Evolutionary conservation across 2,888 invertebrate genomes (phyloP).

Genomic region (Leucoma salicis): DNA sequence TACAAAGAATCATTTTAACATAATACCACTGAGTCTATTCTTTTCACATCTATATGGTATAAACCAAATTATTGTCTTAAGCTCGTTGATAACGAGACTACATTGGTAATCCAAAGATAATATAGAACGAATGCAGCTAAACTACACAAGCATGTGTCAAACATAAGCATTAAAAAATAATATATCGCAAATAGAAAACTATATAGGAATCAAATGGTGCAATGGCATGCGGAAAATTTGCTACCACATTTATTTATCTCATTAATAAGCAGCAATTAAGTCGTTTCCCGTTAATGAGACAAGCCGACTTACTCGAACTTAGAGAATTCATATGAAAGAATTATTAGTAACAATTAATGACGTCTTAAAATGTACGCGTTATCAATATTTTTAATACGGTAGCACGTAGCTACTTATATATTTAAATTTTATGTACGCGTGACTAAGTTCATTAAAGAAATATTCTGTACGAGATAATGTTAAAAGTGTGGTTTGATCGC

Average conservation of each 20-base stretch:
- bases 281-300: conserved; percentile 60
- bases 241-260: conserved; percentile 55
- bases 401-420: conserved; percentile 75
- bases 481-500: conserved; percentile 27
- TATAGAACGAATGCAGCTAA: conserved; percentile 16
- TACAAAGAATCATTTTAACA: conserved; percentile 70
- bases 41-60: conserved; percentile 48
- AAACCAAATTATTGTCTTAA: conserved; percentile 56
- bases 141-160: background rate
- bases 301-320: conserved; percentile 60
- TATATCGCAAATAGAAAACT: too few species aligned
- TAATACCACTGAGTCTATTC: conserved; percentile 62
- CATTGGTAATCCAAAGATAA: conserved; percentile 33
- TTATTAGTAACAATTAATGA: conserved; percentile 75
- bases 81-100: conserved; percentile 48
- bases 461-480: conserved; percentile 60
- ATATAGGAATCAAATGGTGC: too few species aligned
- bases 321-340: conserved; percentile 66
- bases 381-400: conserved; percentile 80
- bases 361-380: conserved; percentile 70
- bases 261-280: conserved; percentile 62
- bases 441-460: conserved; percentile 71
- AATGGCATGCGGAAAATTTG: too few species aligned
- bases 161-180: background rate
- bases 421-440: conserved; percentile 77